phyloP scores from a whole-genome alignment of 2,797 vertebrate genomes.

The Thripadectes ignobilis region DNA sequence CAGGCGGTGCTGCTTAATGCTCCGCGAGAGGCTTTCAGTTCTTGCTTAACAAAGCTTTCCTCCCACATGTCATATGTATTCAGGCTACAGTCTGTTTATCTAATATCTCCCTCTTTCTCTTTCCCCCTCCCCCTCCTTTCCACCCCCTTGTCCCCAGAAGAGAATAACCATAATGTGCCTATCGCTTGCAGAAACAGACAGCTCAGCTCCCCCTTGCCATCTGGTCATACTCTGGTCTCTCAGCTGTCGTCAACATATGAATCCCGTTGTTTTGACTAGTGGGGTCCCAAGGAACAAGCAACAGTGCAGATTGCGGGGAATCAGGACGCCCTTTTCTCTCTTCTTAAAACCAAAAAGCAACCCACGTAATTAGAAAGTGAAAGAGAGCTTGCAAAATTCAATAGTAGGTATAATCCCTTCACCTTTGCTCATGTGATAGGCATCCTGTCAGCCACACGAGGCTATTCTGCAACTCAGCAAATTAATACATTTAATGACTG shows the following conservation, averaged over 20 bases:
- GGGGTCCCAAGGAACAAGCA: conserved; percentile 64
- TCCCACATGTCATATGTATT: conserved; percentile 69
- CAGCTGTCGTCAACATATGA: conserved; percentile 67
- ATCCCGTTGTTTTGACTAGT: conserved; percentile 71
- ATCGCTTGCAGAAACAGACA: conserved; percentile 70
- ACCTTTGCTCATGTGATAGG: not conserved
- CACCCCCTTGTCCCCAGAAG: conserved; percentile 47
- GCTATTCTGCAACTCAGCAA: not conserved
- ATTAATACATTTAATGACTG: not conserved
- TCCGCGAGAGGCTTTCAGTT: conserved; percentile 40
- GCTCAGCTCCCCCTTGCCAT: conserved; percentile 68
- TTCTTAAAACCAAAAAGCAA: conserved; percentile 35
- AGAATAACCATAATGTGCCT: conserved; percentile 67
- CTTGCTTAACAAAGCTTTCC: conserved; percentile 67
- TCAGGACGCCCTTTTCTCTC: conserved; percentile 40
- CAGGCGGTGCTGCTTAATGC: conserved; percentile 32
- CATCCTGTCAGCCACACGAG: not conserved
- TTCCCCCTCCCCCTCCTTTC: not conserved
- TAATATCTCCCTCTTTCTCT: conserved; percentile 49
- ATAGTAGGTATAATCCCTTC: not conserved
- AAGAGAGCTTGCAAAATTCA: not conserved
- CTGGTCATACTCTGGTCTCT: conserved; percentile 68
- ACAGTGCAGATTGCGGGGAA: conserved; percentile 54
- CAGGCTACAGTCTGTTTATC: conserved; percentile 70
- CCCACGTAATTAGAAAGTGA: not conserved